phyloP scores from a whole-genome alignment of 2,888 invertebrate species.

The Theretra japonica region DNA sequence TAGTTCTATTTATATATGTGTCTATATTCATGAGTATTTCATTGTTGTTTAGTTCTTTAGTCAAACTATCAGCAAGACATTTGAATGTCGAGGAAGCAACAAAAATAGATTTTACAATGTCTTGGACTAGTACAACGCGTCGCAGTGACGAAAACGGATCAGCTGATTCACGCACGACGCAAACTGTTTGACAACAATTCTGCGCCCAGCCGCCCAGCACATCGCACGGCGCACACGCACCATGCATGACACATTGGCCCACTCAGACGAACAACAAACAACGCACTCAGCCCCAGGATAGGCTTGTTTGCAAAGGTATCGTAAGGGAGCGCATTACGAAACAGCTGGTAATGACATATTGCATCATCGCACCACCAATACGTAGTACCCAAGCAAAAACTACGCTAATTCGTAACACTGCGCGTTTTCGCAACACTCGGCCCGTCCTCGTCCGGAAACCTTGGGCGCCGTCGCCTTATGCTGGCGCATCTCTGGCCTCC shows the following conservation, averaged over 20 bases:
- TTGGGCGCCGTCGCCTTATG: conserved; percentile 33
- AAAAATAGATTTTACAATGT: conserved; percentile 23
- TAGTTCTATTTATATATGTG: background rate
- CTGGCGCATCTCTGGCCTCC: background rate
- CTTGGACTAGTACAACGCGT: background rate
- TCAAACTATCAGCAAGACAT: conserved; percentile 15
- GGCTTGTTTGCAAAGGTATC: background rate
- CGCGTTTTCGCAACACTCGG: conserved; percentile 53
- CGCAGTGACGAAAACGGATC: conserved; percentile 36
- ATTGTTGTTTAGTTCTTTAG: background rate
- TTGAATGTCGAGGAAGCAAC: conserved; percentile 18
- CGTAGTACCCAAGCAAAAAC: conserved; percentile 48
- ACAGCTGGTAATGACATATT: conserved; percentile 76
- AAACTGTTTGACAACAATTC: conserved; percentile 32
- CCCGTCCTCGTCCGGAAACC: conserved; percentile 36
- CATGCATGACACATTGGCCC: background rate
- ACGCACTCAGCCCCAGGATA: background rate
- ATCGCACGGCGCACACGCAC: background rate
- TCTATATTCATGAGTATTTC: background rate
- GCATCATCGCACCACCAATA: conserved; percentile 67
- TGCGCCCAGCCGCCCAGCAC: background rate
- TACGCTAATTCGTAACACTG: conserved; percentile 57
- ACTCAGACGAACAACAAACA: background rate
- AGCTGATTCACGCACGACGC: conserved; percentile 38
- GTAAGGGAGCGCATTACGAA: conserved; percentile 55